Evolutionary conservation across 2,888 invertebrate genomes (phyloP), one percentile per base, ranked within the genome.

Genomic region (Eupithecia tripunctaria): DNA sequence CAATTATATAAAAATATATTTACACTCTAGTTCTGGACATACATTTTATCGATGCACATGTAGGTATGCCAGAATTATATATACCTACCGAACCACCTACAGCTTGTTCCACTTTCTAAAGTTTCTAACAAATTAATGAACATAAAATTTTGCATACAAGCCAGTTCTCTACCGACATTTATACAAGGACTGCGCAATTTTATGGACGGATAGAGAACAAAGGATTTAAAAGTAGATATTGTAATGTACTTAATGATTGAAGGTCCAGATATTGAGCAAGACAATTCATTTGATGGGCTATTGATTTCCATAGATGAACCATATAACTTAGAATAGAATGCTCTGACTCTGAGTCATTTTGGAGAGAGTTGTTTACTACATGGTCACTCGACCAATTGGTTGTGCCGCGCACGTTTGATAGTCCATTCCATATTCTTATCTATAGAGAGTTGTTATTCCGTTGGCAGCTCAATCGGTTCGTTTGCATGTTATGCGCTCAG

Each of bases 301-400:
- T 18, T 60, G 8, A 64, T 73, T 65, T 56, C 63, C 47, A 32
- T 69, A 32, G 69, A 43, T 67, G 14, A 68, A 63, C 63, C 56
- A 56, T 47, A 62, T 59, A 59, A 68, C n/a, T n/a, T n/a, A n/a
- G n/a, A 75, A 66, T 66, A 73, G 74, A 71, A 69, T 67, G 67
- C 66, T 74, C 69, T 77, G 77, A 78, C 65, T 77, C 29, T 29
- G 60, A 60, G 60, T 29, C 76, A 76, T 75, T 69, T 67, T 56
- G 76, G 80, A 75, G 79, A 80, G 78, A 80, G 75, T 78, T 76
- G 78, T 78, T 77, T 78, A 74, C 72, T 65, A 70, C 69, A 71
- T 67, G 70, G 70, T 74, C 73, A 74, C 66, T 77, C 71, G 74
- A 73, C 71, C 73, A 76, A 72, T 76, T 78, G 73, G 64, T 67